Conservation (phyloP, 2,888 invertebrate species). For the Caradrina clavipalpis region DNA sequence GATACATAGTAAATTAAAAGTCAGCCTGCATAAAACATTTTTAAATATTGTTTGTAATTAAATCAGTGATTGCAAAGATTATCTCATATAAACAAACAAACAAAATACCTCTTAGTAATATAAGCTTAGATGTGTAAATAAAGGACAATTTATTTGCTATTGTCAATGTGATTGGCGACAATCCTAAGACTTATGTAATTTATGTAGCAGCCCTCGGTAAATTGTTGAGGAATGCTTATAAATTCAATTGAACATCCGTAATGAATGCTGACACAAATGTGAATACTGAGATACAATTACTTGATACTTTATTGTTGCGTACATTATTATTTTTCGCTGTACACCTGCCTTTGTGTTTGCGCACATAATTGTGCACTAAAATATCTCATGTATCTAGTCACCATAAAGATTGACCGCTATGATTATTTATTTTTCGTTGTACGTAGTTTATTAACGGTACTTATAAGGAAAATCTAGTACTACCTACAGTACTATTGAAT, state of each 20-base stretch:
- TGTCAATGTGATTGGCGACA: slow-evolving; percentile 57
- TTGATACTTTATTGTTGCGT: slow-evolving; percentile 33
- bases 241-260: slow-evolving; percentile 41
- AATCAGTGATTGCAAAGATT: background rate
- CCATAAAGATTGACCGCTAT: too few species aligned
- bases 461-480: slow-evolving; percentile 22
- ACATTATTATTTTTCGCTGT: background rate
- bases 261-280: slow-evolving; percentile 54
- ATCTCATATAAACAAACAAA: background rate
- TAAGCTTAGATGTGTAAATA: slow-evolving; percentile 29
- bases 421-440: slow-evolving; percentile 8
- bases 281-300: slow-evolving; percentile 49
- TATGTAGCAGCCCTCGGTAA: slow-evolving; percentile 49
- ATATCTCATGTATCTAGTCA: too few species aligned
- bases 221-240: slow-evolving; percentile 55
- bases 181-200: slow-evolving; percentile 49
- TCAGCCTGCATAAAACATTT: background rate
- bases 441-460: slow-evolving; percentile 22
- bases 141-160: slow-evolving; percentile 58
- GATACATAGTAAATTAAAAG: too few species aligned
- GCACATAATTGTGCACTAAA: background rate
- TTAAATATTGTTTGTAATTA: background rate
- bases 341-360: background rate
- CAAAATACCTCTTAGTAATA: background rate
- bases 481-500: slow-evolving; percentile 4